Evolutionary conservation across 1,140 invertebrate species (phyloP), one percentile per base, ranked within the genome.

Genomic region (Acromyrmex echinatior): DNA sequence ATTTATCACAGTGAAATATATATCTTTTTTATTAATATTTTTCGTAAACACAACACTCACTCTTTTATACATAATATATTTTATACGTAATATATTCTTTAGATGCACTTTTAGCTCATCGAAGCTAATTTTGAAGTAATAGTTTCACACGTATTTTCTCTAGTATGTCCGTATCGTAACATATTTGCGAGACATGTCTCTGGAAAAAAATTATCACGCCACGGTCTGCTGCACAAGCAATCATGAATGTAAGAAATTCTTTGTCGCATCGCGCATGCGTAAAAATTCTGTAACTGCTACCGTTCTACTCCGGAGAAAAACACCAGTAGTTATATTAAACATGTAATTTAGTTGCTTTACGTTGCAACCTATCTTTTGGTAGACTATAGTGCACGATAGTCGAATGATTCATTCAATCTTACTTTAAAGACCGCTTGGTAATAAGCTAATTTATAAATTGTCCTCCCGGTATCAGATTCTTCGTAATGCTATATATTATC

Each of bases 381-480:
- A 25, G 39, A 35, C 31, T 31, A 51, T 25, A 7, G 7, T 39
- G n/a, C 39, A 39, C 70, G 21, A 60, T 71, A 71, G n/a, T 78
- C 31, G 18, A 76, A 76, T 49, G 58, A 76, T 25, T 63, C 28
- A 25, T 21, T 18, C 14, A 21, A 73, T 74, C 25, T 31, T 53
- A 21, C 18, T 28, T 58, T 16, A 16, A 82, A 73, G 25, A 76
- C 10, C 39, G 14, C n/a, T 51, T 60, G 6, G 18, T 62, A 60
- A 14, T 76, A 74, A 76, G 80, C 1, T 51, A 84, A 84, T 84
- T 51, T 39, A 74, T 39, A 62, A 84, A 73, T 84, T 76, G 70
- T 14, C 14, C 14, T 62, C 56, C 25, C 7, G 39, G 0, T 51
- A 62, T 74, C 12, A n/a, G 25, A 74, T 74, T 74, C 14, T 12